Evolutionary conservation across 2,113 vertebrate genomes (phyloP), one percentile per base, ranked within the genome.

Genomic region (Cichladusa arquata): DNA sequence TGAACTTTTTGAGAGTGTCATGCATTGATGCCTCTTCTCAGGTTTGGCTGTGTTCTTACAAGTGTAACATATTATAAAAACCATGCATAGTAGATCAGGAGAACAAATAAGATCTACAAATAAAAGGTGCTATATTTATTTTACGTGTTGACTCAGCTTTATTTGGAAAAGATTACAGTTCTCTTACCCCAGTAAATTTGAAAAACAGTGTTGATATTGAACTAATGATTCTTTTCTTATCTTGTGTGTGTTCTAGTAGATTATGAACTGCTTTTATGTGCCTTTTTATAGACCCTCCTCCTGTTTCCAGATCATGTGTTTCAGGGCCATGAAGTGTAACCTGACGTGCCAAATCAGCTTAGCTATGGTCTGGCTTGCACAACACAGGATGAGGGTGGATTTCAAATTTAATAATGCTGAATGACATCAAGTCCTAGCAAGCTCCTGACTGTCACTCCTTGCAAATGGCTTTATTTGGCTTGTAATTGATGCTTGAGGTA

Each of bases 31-130:
- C 24, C 4, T 38, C 36, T 28, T 67, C 57, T 70, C 48, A 56
- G 61, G 38, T 47, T 38, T 60, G 26, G 9, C 67, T 47, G 40
- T 29, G 18, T 24, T 51, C 17, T 50, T 67, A 10, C 67, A 66
- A 38, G 20, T 19, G 19, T 11, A 24, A 4, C 0, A 0, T 11
- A 0, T 24, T 33, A 29, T 28, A n/a, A 80, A 65, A 12, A 0
- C 0, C 18, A 24, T 1, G 1, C 28, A 22, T 0, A 5, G 26
- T 5, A 67, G 47, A 56, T 44, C 45, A 80, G 80, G 48, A 56
- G 40, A 28, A 23, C 48, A 69, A 90, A 82, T 18, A 22, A 12
- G 18, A 14, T 40, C 38, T 40, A 40, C 38, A 40, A 40, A 40
- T 40, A 40, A 40, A 40, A 40, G 38, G 38, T 40, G 13, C 38